Evolutionary conservation across 2,888 invertebrate species (phyloP).

Genomic region (Pimpla rufipes): DNA sequence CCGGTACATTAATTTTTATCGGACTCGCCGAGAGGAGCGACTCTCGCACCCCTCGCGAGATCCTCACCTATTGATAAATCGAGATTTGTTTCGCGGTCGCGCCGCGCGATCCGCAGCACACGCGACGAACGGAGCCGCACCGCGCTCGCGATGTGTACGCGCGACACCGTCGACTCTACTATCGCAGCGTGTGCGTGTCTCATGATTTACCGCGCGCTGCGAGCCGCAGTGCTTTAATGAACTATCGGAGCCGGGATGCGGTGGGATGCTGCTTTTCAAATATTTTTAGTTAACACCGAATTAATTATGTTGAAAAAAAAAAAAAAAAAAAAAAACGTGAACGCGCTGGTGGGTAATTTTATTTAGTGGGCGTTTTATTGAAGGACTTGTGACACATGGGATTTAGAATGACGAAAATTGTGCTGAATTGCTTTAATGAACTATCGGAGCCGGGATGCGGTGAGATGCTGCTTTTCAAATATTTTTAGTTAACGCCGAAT

Average conservation of each 20-base stretch:
- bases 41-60: conserved; percentile 37
- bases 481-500: conserved; percentile 4
- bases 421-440: conserved; percentile 22
- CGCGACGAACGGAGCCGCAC: conserved; percentile 9
- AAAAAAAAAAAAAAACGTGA: background rate
- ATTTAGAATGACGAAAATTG: too few relatives aligned
- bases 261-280: background rate
- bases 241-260: conserved; percentile 7
- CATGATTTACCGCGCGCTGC: conserved; percentile 15
- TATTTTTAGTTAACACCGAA: conserved; percentile 5
- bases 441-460: conserved; percentile 6
- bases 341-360: too few relatives aligned
- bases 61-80: conserved; percentile 60
- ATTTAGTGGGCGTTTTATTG: too few relatives aligned
- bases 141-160: background rate
- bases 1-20: conserved; percentile 55
- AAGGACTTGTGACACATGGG: too few relatives aligned
- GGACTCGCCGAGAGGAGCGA: conserved; percentile 29
- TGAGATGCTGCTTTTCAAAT: background rate
- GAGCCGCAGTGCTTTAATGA: conserved; percentile 17
- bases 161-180: background rate
- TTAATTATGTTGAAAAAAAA: background rate
- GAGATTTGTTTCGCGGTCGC: conserved; percentile 62
- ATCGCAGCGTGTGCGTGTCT: conserved; percentile 5
- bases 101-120: conserved; percentile 26